These are phyloP conservation scores for Oedothorax gibbosus DNA, from an alignment of 1,140 invertebrate genomes.

Conservation along the genomic window DNA sequence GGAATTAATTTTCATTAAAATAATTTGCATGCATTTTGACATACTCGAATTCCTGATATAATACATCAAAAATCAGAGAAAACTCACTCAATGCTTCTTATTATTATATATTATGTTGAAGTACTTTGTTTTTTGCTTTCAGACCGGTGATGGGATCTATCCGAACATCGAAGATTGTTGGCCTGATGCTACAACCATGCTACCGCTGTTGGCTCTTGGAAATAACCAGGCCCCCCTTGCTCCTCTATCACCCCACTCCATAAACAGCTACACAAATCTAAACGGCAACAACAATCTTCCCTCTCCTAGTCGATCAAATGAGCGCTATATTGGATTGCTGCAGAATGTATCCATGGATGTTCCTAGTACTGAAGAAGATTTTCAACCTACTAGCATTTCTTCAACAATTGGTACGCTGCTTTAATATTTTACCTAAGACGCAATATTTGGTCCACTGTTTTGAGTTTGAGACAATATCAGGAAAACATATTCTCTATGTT, in stretches of 20 bases:
- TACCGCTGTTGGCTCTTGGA: conserved; percentile 24
- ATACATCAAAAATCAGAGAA: too few relatives aligned
- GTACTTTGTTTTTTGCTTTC: not conserved
- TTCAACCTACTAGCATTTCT: conserved; percentile 13
- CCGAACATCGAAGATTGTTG: conserved; percentile 46
- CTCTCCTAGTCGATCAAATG: conserved; percentile 4
- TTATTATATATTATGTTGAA: not conserved
- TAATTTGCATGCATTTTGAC: too few relatives aligned
- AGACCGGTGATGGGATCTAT: conserved; percentile 41
- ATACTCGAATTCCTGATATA: too few relatives aligned
- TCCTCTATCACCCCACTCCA: conserved; percentile 20
- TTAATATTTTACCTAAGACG: not conserved
- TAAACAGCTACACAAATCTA: conserved; percentile 1
- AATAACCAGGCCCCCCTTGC: conserved; percentile 7
- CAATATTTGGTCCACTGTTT: not conserved
- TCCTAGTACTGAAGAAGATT: conserved; percentile 15
- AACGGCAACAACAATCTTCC: conserved; percentile 1
- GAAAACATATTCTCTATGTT: not conserved
- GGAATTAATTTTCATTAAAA: too few relatives aligned
- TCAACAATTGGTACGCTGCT: conserved; percentile 23
- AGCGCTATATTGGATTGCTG: conserved; percentile 22
- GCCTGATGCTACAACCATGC: conserved; percentile 35
- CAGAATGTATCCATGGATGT: conserved; percentile 31
- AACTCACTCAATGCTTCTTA: too few relatives aligned
- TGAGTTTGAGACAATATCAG: not conserved